Evolutionary conservation across 2,113 vertebrate species (phyloP), one percentile per base, ranked within the genome.

Genomic region (Triplophysa tibetana): DNA sequence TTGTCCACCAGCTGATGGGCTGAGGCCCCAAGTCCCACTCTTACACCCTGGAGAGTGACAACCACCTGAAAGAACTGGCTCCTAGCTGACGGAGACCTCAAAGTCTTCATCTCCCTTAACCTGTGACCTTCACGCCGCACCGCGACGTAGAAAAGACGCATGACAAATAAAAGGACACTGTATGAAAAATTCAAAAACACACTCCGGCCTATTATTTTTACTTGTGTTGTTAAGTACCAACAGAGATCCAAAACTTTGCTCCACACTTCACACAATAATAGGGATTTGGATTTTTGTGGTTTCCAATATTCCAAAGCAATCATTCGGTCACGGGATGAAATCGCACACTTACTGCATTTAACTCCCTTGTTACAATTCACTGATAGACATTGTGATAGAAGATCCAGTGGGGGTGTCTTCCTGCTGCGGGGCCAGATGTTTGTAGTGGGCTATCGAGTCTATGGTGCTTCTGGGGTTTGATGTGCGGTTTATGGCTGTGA

Each of bases 41-140:
- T 62, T 24, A 48, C 54, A 60, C 45, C 58, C 45, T 24, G 21
- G 58, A 82, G 69, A 73, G 75, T 89, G 88, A 90, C 84, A 86
- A 70, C 84, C 84, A 85, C 70, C 86, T 77, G 81, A 89, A 82
- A 86, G 80, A 81, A 82, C 81, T 81, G 76, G 79, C 86, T 88
- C 81, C 79, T 83, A 60, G 84, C 87, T 81, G 82, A 87, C 79
- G 78, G 78, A 63, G 63, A 48, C 62, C 68, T 73, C 56, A 78
- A 60, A 43, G 38, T 29, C 17, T 26, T 78, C 16, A n/a, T 58
- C 29, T 23, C 38, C 43, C 21, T 70, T 52, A 52, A 62, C 41
- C 45, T 66, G 24, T 73, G 45, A 68, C 69, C 64, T 74, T 74
- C 48, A 75, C n/a, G 52, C 45, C 19, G 52, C 62, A 66, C 23